A percentile compares a stretch with the other conserved stretches of the same genome.
These are phyloP conservation scores for Lytechinus pictus DNA, from an alignment of 35 echinoderm and acorn worm species.

Conservation along the genomic window DNA sequence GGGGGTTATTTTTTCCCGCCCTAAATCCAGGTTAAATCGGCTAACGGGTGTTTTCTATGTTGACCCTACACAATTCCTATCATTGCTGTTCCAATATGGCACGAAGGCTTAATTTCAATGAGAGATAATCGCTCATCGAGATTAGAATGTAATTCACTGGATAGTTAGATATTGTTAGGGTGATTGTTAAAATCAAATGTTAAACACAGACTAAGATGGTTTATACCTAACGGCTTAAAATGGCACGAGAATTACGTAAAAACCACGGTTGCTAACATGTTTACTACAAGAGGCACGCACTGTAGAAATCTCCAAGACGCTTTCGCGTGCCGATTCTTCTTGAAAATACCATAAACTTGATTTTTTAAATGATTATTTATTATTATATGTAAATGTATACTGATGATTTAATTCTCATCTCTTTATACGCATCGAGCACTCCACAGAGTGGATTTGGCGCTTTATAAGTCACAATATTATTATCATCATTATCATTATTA, in stretches of 20 bases:
- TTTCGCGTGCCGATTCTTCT: not conserved
- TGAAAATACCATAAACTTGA: too few species aligned
- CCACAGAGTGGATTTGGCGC: too few species aligned
- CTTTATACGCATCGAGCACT: too few species aligned
- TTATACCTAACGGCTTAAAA: not conserved
- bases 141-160: slow-evolving; percentile 5
- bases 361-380: too few species aligned
- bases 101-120: slow-evolving; percentile 9
- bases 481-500: too few species aligned
- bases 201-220: not conserved
- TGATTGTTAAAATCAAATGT: not conserved
- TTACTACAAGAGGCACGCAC: not conserved
- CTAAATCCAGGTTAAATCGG: slow-evolving; percentile 21
- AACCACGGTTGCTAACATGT: not conserved
- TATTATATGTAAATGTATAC: too few species aligned
- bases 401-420: too few species aligned
- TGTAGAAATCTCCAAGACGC: not conserved
- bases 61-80: not conserved
- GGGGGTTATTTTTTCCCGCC: slow-evolving; percentile 27
- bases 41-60: slow-evolving; percentile 38
- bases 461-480: too few species aligned
- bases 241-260: not conserved
- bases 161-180: not conserved
- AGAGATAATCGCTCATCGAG: slow-evolving; percentile 24
- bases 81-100: not conserved